These are phyloP conservation scores for Bombus superbus DNA, from an alignment of 1,140 invertebrate species.

Conservation along the genomic window DNA sequence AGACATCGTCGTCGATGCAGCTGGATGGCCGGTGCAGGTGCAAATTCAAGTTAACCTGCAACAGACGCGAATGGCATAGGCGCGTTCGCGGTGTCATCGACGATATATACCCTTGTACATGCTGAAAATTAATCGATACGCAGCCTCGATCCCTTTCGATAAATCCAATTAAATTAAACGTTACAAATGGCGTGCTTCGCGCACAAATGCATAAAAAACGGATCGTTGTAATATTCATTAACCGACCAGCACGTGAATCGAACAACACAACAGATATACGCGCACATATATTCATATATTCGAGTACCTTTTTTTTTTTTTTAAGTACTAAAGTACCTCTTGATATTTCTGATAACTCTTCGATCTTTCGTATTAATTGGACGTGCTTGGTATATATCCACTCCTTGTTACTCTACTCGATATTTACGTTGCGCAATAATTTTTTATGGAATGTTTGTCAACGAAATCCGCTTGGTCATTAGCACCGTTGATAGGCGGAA, in stretches of 20 bases:
- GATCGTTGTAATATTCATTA: background rate
- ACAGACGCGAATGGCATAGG: background rate
- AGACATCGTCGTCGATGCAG: slow-evolving; percentile 41
- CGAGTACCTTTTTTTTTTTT: background rate
- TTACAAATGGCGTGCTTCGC: background rate
- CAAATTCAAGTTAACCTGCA: slow-evolving; percentile 31
- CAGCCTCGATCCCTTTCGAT: slow-evolving; percentile 20
- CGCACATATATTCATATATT: background rate
- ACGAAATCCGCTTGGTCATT: too few relatives aligned
- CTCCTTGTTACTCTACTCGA: background rate
- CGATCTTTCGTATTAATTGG: background rate
- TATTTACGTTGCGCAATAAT: background rate
- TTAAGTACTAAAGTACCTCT: background rate
- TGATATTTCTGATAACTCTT: background rate
- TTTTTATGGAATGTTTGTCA: too few relatives aligned
- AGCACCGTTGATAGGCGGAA: too few relatives aligned
- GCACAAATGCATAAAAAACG: background rate
- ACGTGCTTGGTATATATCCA: background rate
- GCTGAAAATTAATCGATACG: slow-evolving; percentile 34
- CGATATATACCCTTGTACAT: background rate
- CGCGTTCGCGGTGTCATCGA: slow-evolving; percentile 7
- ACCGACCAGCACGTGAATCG: too few relatives aligned
- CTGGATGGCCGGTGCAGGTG: slow-evolving; percentile 54
- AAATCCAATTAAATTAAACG: slow-evolving; percentile 41
- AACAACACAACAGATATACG: too few relatives aligned